Evolutionary conservation across 2,797 vertebrate species (phyloP).

Genomic region (Euphonia xanthogaster): DNA sequence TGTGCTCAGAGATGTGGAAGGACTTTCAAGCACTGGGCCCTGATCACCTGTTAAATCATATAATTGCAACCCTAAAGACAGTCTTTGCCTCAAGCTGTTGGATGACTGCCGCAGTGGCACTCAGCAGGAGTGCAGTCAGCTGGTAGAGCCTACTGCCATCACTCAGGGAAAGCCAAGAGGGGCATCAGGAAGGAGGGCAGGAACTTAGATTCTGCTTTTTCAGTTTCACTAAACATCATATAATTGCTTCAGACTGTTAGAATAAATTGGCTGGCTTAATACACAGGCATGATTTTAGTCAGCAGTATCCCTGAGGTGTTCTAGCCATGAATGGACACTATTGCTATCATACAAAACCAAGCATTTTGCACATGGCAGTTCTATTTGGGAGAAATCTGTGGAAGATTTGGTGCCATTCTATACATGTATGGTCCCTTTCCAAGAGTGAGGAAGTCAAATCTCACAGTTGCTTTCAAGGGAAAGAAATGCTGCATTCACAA

Average conservation of each 20-base stretch:
- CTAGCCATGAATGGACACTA: background rate
- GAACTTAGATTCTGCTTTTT: background rate
- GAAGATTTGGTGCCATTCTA: background rate
- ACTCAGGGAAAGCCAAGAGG: background rate
- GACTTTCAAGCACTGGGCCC: background rate
- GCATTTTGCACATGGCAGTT: background rate
- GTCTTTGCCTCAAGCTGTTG: background rate
- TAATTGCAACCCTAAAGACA: background rate
- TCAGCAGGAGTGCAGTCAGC: background rate
- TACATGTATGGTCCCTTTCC: background rate
- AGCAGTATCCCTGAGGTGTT: background rate
- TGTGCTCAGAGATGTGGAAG: background rate
- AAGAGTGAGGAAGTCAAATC: background rate
- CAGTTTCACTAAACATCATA: background rate
- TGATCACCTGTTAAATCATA: background rate
- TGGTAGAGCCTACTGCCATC: fast-evolving
- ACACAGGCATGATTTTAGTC: background rate
- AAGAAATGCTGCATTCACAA: background rate
- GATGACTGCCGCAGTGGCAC: background rate
- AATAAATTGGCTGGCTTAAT: background rate
- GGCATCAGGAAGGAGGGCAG: background rate
- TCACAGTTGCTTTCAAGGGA: background rate
- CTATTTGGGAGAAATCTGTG: background rate
- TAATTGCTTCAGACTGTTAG: background rate
- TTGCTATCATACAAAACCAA: background rate